Base-by-base conservation (phyloP, 2,797 vertebrate genomes). In the Ptychobarbus kaznakovi region DNA sequence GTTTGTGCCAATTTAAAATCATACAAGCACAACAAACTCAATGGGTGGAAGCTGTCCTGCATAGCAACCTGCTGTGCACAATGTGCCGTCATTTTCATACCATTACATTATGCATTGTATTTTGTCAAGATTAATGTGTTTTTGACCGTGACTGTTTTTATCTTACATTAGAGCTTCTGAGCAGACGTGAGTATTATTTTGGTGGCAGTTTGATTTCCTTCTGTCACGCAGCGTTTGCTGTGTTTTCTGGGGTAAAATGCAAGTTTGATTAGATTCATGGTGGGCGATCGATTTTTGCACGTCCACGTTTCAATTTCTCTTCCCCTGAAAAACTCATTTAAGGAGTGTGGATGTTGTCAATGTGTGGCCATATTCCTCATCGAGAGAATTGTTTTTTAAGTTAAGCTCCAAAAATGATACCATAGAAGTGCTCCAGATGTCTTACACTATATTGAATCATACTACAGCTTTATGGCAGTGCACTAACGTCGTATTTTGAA, bases 1-100 rank as follows among this genome's bases (percentile, higher is more conserved):
- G 65, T 63, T 85, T 85, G 83, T 38, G 9, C 75, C 76, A 61
- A 80, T 85, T 85, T 85, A 78, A 69, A 83, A 83, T 53, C 53
- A 77, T 28, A 63, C 58, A 22, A 15, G 63, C 61, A 32, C 46
- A 49, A 65, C 56, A 75, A 74, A 35, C 70, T 22, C 22, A 3
- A 49, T 2, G 0, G 42, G 40, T 40, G 38, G 38, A 46, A 61
- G n/a, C 25, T 61, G 68, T 68, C n/a, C 38, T 28, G 16, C 70
- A 63, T 16, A 61, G 72, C 13, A 35, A 12, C 72, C 3, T 25
- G 61, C 32, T 20, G 61, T 32, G 44, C 63, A 56, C 53, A 66
- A 83, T 51, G 53, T 11, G n/a, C n/a, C 1, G 6, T 74, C 22
- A 32, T 74, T 53, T 44, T 58, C 15, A 82, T n/a, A 22, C 56